Evolutionary conservation across 2,113 vertebrate species (phyloP).

Genomic region (Procavia capensis): DNA sequence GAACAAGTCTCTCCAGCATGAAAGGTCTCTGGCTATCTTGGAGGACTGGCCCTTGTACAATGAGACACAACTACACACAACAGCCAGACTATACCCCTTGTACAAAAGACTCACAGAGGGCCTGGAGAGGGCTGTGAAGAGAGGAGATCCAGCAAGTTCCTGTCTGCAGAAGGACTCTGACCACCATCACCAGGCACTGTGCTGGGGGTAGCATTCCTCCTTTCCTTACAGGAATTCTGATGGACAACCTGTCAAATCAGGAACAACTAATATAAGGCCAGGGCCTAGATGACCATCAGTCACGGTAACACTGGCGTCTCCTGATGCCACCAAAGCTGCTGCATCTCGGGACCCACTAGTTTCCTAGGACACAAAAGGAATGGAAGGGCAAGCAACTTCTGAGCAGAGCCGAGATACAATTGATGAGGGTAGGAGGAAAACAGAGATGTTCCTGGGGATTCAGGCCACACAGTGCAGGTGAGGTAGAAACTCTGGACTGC

Average conservation of each 20-base stretch:
- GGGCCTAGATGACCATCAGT: neutral
- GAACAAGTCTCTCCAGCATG: neutral
- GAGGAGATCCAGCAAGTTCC: slow-evolving; percentile 52
- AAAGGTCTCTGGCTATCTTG: neutral
- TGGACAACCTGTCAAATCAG: slow-evolving; percentile 73
- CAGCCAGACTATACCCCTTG: neutral
- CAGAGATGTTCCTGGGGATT: neutral
- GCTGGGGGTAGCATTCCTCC: neutral
- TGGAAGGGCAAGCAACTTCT: neutral
- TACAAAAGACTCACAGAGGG: slow-evolving; percentile 79
- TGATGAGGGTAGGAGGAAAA: accelerated
- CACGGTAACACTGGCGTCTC: neutral
- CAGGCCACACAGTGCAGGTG: neutral
- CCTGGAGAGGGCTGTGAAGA: slow-evolving; percentile 33
- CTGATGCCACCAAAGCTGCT: neutral
- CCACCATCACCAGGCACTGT: neutral
- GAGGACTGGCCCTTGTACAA: neutral
- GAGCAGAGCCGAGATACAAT: neutral
- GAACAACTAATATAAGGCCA: neutral
- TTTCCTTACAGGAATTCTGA: slow-evolving; percentile 65
- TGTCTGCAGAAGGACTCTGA: slow-evolving; percentile 45
- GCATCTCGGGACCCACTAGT: neutral
- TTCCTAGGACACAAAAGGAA: neutral
- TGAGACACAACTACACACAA: neutral
- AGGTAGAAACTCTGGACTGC: neutral